Evolutionary conservation across 1,140 invertebrate genomes (phyloP).

Genomic region (Drosophila jambulina): DNA sequence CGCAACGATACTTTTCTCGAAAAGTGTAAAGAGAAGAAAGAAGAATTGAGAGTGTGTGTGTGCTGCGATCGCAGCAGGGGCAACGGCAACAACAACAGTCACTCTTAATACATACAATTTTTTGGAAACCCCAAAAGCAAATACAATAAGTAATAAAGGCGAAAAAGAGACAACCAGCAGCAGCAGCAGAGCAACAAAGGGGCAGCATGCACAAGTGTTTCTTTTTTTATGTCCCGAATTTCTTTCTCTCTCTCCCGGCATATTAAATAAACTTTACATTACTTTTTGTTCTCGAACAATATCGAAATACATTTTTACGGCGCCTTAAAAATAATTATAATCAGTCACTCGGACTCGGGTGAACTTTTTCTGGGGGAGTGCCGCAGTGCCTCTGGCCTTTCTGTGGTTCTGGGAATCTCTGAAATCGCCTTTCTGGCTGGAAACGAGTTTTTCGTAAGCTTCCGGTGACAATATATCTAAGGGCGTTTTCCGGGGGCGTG

Average conservation of each 20-base stretch:
- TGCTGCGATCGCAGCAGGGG: conserved; percentile 42
- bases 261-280: conserved; percentile 43
- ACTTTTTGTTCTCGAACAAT: conserved; percentile 48
- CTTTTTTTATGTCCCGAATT: conserved; percentile 54
- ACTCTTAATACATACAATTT: conserved; percentile 61
- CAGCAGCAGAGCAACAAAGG: conserved; percentile 30
- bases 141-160: conserved; percentile 40
- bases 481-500: conserved; percentile 25
- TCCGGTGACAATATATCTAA: conserved; percentile 51
- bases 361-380: conserved; percentile 44
- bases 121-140: conserved; percentile 63
- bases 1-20: conserved; percentile 60
- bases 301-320: conserved; percentile 51
- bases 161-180: conserved; percentile 15
- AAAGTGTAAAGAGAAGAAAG: conserved; percentile 70
- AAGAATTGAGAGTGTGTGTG: conserved; percentile 42
- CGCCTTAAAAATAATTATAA: conserved; percentile 49
- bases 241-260: conserved; percentile 46
- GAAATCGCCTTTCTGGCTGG: conserved; percentile 4
- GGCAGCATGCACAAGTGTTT: conserved; percentile 58
- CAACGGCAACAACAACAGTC: conserved; percentile 49
- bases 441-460: conserved; percentile 58
- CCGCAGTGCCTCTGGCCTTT: conserved; percentile 3
- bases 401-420: conserved; percentile 16
- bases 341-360: conserved; percentile 11